Evolutionary conservation across 2,113 vertebrate genomes (phyloP).

Genomic region (Plecotus auritus): DNA sequence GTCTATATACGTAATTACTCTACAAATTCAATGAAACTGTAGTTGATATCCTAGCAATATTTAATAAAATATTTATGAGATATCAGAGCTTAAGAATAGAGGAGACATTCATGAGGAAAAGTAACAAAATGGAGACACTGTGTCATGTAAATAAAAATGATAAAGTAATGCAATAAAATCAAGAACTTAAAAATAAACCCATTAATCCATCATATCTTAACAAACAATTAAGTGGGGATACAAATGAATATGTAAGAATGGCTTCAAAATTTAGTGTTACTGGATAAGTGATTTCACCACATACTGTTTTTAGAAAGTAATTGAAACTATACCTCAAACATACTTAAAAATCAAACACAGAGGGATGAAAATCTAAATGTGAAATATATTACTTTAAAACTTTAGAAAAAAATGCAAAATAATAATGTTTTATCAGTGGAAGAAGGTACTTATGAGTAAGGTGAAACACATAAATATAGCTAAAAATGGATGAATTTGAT

Average conservation of each 20-base stretch:
- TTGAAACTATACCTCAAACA: not conserved
- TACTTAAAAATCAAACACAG: not conserved
- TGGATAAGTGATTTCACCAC: not conserved
- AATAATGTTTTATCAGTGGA: not conserved
- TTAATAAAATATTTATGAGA: not conserved
- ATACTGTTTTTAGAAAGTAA: not conserved
- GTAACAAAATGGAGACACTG: not conserved
- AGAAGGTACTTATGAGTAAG: not conserved
- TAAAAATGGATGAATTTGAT: not conserved
- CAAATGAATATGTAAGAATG: not conserved
- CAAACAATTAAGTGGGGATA: not conserved
- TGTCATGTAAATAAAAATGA: not conserved
- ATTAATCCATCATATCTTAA: not conserved
- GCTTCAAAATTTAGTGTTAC: not conserved
- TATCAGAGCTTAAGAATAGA: not conserved
- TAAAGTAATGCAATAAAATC: not conserved
- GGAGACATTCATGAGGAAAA: not conserved
- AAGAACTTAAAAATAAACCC: not conserved
- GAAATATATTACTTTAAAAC: not conserved
- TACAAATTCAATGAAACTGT: not conserved
- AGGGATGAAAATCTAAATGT: not conserved
- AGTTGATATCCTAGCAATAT: not conserved
- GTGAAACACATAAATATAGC: not conserved
- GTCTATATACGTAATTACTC: not conserved
- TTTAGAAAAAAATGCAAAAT: not conserved